These are phyloP conservation scores for Anguilla rostrata DNA, from an alignment of 2,113 vertebrate species.

Conservation along the genomic window DNA sequence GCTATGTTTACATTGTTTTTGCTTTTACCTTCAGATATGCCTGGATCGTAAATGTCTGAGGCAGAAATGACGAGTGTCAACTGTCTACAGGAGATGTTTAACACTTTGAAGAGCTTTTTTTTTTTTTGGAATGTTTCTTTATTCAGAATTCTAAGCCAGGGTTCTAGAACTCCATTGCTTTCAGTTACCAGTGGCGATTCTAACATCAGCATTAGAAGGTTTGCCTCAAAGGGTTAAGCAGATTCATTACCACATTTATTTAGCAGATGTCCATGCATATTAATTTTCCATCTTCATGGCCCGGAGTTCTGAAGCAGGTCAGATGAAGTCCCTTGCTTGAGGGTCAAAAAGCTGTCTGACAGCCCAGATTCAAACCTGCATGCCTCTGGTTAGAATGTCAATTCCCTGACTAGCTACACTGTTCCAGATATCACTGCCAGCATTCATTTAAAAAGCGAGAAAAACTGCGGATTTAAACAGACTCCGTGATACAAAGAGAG, in stretches of 20 bases:
- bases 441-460: not conserved
- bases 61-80: not conserved
- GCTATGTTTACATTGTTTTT: not conserved
- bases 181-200: too few species aligned
- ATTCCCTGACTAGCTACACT: not conserved
- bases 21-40: not conserved
- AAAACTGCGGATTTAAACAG: not conserved
- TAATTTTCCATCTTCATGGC: not conserved
- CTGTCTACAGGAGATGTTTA: not conserved
- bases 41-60: not conserved
- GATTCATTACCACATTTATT: not conserved
- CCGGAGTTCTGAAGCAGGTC: not conserved
- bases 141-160: too few species aligned
- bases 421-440: not conserved
- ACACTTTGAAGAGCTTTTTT: too few species aligned
- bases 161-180: too few species aligned
- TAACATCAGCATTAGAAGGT: too few species aligned
- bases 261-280: not conserved
- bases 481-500: not conserved
- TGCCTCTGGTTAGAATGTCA: not conserved
- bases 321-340: not conserved
- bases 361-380: not conserved
- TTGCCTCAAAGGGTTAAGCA: not conserved
- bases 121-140: too few species aligned
- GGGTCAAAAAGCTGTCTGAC: not conserved